Evolutionary conservation across 2,113 vertebrate genomes (phyloP).

Genomic region (Megaleporinus macrocephalus): DNA sequence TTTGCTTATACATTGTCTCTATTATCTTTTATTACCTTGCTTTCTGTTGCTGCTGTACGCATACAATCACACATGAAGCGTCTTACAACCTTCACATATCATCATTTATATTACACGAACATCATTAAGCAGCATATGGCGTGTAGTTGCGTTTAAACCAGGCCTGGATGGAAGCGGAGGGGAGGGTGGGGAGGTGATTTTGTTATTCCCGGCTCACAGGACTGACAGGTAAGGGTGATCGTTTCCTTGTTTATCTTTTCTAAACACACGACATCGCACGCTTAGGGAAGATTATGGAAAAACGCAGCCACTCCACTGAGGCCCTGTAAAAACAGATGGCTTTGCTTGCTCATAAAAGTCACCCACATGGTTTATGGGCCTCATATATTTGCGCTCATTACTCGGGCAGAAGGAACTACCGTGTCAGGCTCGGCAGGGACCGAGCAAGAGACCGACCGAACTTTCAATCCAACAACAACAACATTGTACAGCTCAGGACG

Average conservation of each 20-base stretch:
- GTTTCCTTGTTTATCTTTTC: slow-evolving; percentile 17
- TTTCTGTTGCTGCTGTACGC: no score
- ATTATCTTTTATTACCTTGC: no score
- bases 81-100: no score
- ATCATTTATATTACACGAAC: no score
- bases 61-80: no score
- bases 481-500: no score
- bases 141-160: not conserved
- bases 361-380: slow-evolving; percentile 17
- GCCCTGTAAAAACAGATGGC: slow-evolving; percentile 39
- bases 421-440: not conserved
- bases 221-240: not conserved
- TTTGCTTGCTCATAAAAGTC: slow-evolving; percentile 30
- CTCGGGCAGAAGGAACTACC: slow-evolving; percentile 14
- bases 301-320: not conserved
- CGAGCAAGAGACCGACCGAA: not conserved
- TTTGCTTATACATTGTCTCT: no score
- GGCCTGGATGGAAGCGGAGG: not conserved
- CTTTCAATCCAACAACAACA: not conserved
- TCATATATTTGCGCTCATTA: slow-evolving; percentile 39
- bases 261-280: slow-evolving; percentile 18
- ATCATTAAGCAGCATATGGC: no score
- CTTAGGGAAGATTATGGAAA: slow-evolving; percentile 11
- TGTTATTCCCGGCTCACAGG: not conserved
- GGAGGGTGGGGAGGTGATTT: no score